Conservation (phyloP, 2,888 invertebrate species). For the Nomada fucata region DNA sequence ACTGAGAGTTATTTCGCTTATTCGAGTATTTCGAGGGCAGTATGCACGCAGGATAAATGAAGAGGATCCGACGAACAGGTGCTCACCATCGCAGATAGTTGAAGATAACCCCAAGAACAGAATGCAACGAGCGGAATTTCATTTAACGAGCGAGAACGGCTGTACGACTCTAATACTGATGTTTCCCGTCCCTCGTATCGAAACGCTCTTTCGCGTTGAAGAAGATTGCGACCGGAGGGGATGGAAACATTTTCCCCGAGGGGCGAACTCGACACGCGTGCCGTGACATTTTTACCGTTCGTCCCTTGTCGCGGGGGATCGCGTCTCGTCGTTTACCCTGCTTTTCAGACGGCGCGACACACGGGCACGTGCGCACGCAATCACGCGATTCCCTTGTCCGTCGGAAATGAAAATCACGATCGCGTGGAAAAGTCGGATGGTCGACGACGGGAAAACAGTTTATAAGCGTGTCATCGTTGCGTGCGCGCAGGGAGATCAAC, state of each 20-base stretch:
- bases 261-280: constrained; percentile 53
- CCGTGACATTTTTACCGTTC: constrained; percentile 63
- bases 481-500: constrained; percentile 40
- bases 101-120: not conserved
- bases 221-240: constrained; percentile 24
- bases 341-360: constrained; percentile 48
- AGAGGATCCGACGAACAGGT: not conserved
- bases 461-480: constrained; percentile 48
- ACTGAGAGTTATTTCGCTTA: not conserved
- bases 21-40: no score
- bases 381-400: constrained; percentile 74
- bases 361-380: constrained; percentile 68
- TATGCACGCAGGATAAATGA: not conserved
- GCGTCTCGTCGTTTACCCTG: constrained; percentile 46
- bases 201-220: constrained; percentile 13
- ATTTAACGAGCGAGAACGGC: constrained; percentile 55
- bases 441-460: constrained; percentile 44
- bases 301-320: constrained; percentile 30
- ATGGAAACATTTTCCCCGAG: constrained; percentile 55
- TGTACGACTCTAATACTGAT: constrained; percentile 69
- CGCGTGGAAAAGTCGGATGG: constrained; percentile 52
- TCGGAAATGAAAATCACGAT: constrained; percentile 73
- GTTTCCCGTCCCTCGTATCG: constrained; percentile 51
- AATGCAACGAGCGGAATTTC: constrained; percentile 28
- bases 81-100: not conserved